Conservation (phyloP, 1,140 invertebrate species). For the Drosophila yakuba region DNA sequence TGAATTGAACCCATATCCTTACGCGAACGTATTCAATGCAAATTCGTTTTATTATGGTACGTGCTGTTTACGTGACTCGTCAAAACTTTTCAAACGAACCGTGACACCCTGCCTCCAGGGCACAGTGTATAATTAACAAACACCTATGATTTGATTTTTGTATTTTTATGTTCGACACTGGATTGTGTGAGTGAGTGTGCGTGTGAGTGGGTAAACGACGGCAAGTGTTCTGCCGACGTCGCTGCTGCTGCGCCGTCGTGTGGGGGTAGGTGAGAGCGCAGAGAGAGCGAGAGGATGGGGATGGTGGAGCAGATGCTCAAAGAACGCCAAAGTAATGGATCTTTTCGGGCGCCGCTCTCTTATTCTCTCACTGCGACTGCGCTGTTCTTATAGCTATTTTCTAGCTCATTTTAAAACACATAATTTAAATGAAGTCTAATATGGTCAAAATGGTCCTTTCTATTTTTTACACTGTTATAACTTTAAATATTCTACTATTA, state of each 20-base stretch:
- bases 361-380: conserved; percentile 2
- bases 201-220: conserved; percentile 71
- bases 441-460: no score
- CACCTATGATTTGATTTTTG: conserved; percentile 74
- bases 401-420: neutral
- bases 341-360: conserved; percentile 35
- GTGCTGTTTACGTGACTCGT: neutral
- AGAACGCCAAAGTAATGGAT: conserved; percentile 75
- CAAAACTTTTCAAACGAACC: conserved; percentile 14
- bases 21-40: no score
- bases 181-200: conserved; percentile 26
- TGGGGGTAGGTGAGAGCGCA: conserved; percentile 55
- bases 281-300: neutral
- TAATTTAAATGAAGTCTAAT: no score
- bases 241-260: conserved; percentile 53
- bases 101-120: conserved; percentile 29
- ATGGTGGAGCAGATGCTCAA: conserved; percentile 32
- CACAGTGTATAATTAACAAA: conserved; percentile 62
- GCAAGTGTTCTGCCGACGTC: conserved; percentile 71
- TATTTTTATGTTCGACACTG: conserved; percentile 62
- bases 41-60: neutral
- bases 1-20: no score
- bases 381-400: conserved; percentile 4
- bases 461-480: no score
- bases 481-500: no score